Base-by-base conservation (phyloP, 2,888 invertebrate genomes). In the Hesperia comma region DNA sequence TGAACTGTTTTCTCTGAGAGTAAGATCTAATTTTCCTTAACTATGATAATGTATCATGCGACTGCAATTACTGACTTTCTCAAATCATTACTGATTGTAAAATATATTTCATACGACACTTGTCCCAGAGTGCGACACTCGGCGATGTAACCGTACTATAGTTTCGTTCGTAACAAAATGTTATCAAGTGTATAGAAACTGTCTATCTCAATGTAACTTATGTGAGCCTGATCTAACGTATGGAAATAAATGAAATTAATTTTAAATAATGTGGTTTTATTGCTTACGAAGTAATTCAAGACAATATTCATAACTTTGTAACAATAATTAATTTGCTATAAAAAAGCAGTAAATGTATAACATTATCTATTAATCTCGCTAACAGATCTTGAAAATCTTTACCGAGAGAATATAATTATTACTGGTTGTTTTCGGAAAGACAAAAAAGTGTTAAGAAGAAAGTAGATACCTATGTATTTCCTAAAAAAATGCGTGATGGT, bases 201-300 rank as follows among this genome's bases (percentile, higher is more conserved):
- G 74, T 63, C 51, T 54, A 54, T 64, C 33, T 26, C 57, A 77
- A 75, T 82, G 77, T 80, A 81, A 78, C 71, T 78, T 77, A 80
- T 77, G 75, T 77, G 77, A 77, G 76, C 75, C 75, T 74, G 77
- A 54, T 64, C 41, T 51, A 51, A 63, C 51, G 63, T 57, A 64
- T 58, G 64, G 19, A 76, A 75, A 74, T 79, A 79, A 79, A 80
- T 75, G 77, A 75, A 71, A 78, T 78, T 79, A 75, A 77, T 79
- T 81, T 79, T 76, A 72, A 74, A 15, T 57, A 32, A 21, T 33
- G 40, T 63, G 5, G 57, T 63, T 57, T 63, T 57, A 63, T 63
- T 63, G 54, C 26, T 41, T 63, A 55, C 12, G 56, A 54, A 46
- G 55, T 19, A 61, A 61, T 26, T 33, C 37, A 37, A 37, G 37